A percentile compares a stretch with the other conserved stretches of the same genome.
Conservation (phyloP, 2,113 vertebrate species). For the Galeopterus variegatus region DNA sequence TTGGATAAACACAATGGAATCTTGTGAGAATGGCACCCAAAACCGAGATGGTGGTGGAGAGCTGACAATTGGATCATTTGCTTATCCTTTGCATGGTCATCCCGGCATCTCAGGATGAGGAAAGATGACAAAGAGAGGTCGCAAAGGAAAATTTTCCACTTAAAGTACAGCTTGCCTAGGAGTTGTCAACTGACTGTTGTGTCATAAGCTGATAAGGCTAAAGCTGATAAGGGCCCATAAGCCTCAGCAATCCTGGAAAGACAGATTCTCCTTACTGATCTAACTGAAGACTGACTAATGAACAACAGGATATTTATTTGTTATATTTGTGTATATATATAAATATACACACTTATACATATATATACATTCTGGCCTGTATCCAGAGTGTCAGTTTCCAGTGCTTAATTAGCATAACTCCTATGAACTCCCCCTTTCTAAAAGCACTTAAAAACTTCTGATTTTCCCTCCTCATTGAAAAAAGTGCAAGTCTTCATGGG, state of each 20-base stretch:
- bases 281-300: not conserved
- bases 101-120: not conserved
- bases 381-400: slow-evolving; percentile 14
- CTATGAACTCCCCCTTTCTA: not conserved
- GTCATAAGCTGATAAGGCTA: not conserved
- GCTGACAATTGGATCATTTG: not conserved
- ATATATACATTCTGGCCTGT: not conserved
- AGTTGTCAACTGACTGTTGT: not conserved
- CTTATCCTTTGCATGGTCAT: not conserved
- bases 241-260: not conserved
- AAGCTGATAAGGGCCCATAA: not conserved
- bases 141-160: not conserved
- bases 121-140: not conserved
- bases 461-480: not conserved
- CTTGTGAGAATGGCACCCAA: not conserved
- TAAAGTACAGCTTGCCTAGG: not conserved
- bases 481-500: not conserved
- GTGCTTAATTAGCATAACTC: not conserved
- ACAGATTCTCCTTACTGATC: not conserved
- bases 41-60: not conserved
- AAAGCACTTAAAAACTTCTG: not conserved
- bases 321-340: not conserved
- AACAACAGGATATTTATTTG: not conserved
- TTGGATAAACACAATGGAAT: not conserved
- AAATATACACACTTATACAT: not conserved